Percentiles rank a stretch among this genome's conserved stretches.
Evolutionary conservation across 2,113 vertebrate species (phyloP).

Genomic region (Dissostichus mawsoni): DNA sequence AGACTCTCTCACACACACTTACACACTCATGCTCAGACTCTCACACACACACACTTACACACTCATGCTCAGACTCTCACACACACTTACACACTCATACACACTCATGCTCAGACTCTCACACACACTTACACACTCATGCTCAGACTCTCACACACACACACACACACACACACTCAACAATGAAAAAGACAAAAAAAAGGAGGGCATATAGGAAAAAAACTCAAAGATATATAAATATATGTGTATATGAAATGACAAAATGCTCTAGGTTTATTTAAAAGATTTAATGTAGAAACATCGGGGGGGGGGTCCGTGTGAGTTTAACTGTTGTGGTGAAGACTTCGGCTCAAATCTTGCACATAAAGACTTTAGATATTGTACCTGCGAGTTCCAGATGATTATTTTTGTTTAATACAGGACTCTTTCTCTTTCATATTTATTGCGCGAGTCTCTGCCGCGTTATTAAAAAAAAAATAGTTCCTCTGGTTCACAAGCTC

Average conservation of each 20-base stretch:
- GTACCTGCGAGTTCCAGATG: conserved; percentile 82
- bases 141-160: too few species aligned
- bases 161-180: conserved; percentile 19
- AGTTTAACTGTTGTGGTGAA: conserved; percentile 82
- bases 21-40: too few species aligned
- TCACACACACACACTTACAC: too few species aligned
- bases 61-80: too few species aligned
- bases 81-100: too few species aligned
- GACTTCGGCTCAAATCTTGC: conserved; percentile 85
- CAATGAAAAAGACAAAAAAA: conserved; percentile 49
- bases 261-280: conserved; percentile 85
- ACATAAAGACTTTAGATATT: conserved; percentile 88
- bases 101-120: too few species aligned
- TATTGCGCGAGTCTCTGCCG: conserved; percentile 76
- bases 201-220: conserved; percentile 75
- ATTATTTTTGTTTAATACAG: conserved; percentile 81
- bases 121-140: too few species aligned
- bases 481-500: conserved; percentile 52
- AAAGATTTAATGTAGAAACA: conserved; percentile 79
- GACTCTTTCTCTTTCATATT: conserved; percentile 85
- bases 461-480: conserved; percentile 38
- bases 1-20: too few species aligned
- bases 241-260: conserved; percentile 85
- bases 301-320: conserved; percentile 70
- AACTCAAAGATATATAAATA: conserved; percentile 79